A percentile compares a stretch with the other conserved stretches of the same genome.
phyloP scores from a whole-genome alignment of 2,797 vertebrate species.

The Morelia viridis region DNA sequence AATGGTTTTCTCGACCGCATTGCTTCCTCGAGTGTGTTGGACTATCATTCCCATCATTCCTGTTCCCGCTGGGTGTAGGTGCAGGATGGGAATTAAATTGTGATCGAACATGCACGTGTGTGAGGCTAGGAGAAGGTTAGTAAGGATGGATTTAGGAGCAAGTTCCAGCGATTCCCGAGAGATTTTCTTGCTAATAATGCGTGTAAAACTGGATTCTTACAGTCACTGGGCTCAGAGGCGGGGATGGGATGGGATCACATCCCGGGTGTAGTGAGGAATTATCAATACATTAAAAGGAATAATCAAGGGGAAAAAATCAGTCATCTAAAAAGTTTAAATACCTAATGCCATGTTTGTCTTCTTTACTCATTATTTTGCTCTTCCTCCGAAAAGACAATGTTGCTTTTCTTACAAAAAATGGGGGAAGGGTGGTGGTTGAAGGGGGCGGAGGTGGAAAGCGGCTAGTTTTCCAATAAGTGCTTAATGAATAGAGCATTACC shows the following conservation, averaged over 20 bases:
- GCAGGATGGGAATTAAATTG: not conserved
- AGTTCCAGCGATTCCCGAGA: not conserved
- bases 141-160: not conserved
- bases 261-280: not conserved
- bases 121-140: not conserved
- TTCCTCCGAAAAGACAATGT: not conserved
- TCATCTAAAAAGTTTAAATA: not conserved
- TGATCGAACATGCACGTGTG: not conserved
- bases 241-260: not conserved
- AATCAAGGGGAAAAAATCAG: not conserved
- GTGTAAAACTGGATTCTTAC: not conserved
- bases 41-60: not conserved
- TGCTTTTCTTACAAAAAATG: not conserved
- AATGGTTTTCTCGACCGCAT: not conserved
- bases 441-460: not conserved
- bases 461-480: constrained; percentile 53
- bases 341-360: not conserved
- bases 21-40: not conserved
- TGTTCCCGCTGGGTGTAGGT: not conserved
- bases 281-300: not conserved
- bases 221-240: no score
- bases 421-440: not conserved
- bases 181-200: not conserved
- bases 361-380: not conserved
- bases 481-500: constrained; percentile 57